Evolutionary conservation across 2,113 vertebrate genomes (phyloP).

Genomic region (Salvelinus namaycush): DNA sequence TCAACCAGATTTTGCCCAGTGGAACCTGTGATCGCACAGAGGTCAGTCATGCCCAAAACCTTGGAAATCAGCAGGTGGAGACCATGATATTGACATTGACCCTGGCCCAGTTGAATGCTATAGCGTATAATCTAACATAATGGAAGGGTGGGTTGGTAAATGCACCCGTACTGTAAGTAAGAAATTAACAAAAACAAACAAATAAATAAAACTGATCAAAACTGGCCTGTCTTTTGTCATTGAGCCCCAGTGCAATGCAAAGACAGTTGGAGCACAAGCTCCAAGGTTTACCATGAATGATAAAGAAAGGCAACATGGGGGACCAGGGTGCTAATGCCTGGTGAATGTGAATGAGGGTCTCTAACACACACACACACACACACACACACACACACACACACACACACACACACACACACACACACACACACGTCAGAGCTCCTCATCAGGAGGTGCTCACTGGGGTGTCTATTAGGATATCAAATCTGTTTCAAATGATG

Average conservation of each 20-base stretch:
- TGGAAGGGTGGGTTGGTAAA: no score
- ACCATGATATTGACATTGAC: neutral
- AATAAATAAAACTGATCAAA: slow-evolving; percentile 60
- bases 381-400: no score
- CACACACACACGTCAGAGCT: no score
- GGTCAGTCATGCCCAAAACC: neutral
- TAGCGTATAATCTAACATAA: neutral
- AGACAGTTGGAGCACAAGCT: slow-evolving; percentile 64
- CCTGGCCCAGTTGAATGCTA: neutral
- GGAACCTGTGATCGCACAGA: neutral
- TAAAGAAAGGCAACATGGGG: slow-evolving; percentile 53
- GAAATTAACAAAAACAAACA: slow-evolving; percentile 29
- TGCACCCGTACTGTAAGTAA: no score
- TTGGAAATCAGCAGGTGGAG: neutral
- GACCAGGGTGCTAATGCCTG: neutral
- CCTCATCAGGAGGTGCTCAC: neutral
- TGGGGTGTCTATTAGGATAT: neutral
- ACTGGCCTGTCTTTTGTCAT: slow-evolving; percentile 38
- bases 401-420: no score
- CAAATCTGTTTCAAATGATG: no score
- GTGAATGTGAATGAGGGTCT: neutral
- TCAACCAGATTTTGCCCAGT: no score
- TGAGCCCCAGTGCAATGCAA: slow-evolving; percentile 60
- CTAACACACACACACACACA: neutral
- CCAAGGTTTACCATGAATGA: slow-evolving; percentile 74